Evolutionary conservation across 2,113 vertebrate species (phyloP).

Genomic region (Elanoides forficatus): DNA sequence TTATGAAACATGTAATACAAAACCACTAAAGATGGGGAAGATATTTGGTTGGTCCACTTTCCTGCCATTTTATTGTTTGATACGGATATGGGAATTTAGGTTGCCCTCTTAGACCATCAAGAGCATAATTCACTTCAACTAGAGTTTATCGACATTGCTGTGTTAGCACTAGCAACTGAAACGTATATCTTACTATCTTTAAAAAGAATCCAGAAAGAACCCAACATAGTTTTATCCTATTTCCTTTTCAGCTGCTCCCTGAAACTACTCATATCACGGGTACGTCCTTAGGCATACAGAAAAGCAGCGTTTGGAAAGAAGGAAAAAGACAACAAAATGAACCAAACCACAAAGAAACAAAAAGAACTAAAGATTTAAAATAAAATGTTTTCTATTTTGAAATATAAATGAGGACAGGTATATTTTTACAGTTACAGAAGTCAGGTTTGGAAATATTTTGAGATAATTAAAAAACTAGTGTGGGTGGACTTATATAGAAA

Average conservation of each 20-base stretch:
- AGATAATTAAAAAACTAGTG: accelerated
- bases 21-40: not conserved
- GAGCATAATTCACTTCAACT: not conserved
- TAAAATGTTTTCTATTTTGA: not conserved
- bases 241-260: not conserved
- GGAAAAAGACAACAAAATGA: not conserved
- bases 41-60: not conserved
- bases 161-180: not conserved
- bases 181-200: not conserved
- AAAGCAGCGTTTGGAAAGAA: not conserved
- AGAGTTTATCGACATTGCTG: not conserved
- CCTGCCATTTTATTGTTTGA: not conserved
- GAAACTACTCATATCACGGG: not conserved
- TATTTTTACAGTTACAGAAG: not conserved
- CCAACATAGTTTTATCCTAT: not conserved
- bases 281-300: not conserved
- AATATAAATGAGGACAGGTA: not conserved
- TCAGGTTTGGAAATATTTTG: not conserved
- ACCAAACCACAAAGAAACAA: not conserved
- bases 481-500: not conserved
- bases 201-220: not conserved
- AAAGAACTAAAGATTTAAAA: not conserved
- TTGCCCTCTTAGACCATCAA: not conserved
- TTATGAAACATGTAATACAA: not conserved
- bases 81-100: not conserved